These are phyloP conservation scores for Camptogramma bilineatum DNA, from an alignment of 2,888 invertebrate species.

Conservation along the genomic window DNA sequence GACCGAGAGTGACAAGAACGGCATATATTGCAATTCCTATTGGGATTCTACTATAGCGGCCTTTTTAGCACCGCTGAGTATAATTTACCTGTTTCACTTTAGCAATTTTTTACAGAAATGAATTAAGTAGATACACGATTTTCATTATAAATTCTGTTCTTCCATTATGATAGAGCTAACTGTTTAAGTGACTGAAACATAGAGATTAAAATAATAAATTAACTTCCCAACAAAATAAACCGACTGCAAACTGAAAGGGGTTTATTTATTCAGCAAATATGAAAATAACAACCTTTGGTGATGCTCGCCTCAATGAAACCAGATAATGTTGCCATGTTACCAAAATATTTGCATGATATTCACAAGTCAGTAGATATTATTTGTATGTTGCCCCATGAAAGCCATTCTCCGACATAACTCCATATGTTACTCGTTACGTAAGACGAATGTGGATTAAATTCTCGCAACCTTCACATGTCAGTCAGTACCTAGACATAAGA, in stretches of 20 bases:
- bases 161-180: constrained; percentile 5
- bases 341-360: constrained; percentile 18
- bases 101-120: background rate
- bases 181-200: constrained; percentile 4
- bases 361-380: constrained; percentile 10
- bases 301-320: constrained; percentile 12
- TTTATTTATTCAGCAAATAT: constrained; percentile 29
- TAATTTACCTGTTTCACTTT: background rate
- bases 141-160: background rate
- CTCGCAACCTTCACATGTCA: background rate
- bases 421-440: constrained; percentile 1
- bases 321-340: constrained; percentile 21
- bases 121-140: background rate
- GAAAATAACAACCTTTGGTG: constrained; percentile 12
- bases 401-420: background rate
- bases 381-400: constrained; percentile 9
- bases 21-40: too few species aligned
- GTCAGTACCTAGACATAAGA: background rate
- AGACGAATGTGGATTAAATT: background rate
- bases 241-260: constrained; percentile 11
- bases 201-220: constrained; percentile 15
- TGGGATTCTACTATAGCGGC: too few species aligned
- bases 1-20: too few species aligned
- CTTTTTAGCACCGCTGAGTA: background rate
- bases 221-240: constrained; percentile 8